A percentile compares a stretch with the other conserved stretches of the same genome.
Conservation (phyloP, 2,797 vertebrate genomes). For the Mormyrops attenuatus region DNA sequence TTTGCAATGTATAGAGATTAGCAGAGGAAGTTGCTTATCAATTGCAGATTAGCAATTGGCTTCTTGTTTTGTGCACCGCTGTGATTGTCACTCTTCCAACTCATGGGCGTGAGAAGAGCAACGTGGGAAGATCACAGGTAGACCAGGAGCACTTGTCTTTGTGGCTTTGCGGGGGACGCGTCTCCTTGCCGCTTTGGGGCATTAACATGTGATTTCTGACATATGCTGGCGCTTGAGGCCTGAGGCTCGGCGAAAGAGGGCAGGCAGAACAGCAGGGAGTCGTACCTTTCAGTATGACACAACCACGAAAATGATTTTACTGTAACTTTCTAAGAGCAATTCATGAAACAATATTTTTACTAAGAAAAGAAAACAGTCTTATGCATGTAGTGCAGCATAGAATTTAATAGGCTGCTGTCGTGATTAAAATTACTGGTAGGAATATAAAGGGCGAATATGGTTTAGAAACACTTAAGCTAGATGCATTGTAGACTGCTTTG, state of each 20-base stretch:
- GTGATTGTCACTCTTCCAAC: background rate
- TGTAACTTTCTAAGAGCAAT: slow-evolving; percentile 12
- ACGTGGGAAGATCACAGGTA: slow-evolving; percentile 2
- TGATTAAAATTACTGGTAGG: background rate
- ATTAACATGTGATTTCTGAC: background rate
- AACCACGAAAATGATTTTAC: background rate
- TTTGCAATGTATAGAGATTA: background rate
- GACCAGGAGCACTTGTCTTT: background rate
- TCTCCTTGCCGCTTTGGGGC: background rate
- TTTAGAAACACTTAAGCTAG: background rate
- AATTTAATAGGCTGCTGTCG: background rate
- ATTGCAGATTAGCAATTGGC: background rate
- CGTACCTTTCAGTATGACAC: slow-evolving; percentile 4
- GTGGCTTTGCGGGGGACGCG: background rate
- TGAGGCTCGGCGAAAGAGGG: background rate
- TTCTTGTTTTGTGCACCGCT: background rate
- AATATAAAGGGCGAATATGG: background rate
- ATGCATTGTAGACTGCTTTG: background rate
- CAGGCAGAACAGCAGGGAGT: background rate
- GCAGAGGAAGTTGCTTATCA: background rate
- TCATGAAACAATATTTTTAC: background rate
- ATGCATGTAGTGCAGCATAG: background rate
- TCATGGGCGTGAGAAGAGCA: background rate
- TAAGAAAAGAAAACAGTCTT: background rate
- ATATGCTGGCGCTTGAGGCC: background rate